A percentile compares a stretch with the other conserved stretches of the same genome.
Conservation (phyloP, 2,113 vertebrate species). For the Chlorocebus sabaeus region DNA sequence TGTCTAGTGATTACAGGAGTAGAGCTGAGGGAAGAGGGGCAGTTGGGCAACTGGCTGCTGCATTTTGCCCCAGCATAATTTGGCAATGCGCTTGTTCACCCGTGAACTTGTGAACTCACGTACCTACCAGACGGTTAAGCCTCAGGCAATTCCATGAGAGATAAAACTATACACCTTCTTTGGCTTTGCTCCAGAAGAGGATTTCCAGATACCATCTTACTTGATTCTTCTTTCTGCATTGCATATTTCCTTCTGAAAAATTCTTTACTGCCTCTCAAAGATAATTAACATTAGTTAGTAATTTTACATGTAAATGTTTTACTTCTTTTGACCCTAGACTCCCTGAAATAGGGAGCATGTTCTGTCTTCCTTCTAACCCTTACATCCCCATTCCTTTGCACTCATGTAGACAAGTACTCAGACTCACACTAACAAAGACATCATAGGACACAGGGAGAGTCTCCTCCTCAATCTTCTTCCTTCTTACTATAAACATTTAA, state of each 20-base stretch:
- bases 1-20: neutral
- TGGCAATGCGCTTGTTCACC: neutral
- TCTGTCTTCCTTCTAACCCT: neutral
- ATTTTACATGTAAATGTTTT: neutral
- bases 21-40: neutral
- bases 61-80: neutral
- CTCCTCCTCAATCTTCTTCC: neutral
- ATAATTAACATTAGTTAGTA: neutral
- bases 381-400: neutral
- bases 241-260: neutral
- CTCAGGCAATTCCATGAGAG: neutral
- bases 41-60: neutral
- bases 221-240: neutral
- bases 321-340: neutral
- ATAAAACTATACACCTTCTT: neutral
- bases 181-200: neutral
- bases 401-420: neutral
- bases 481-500: neutral
- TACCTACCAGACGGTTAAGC: neutral
- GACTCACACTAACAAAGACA: neutral
- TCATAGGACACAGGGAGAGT: neutral
- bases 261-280: neutral
- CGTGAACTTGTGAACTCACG: neutral
- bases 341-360: neutral
- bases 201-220: neutral